Conservation (phyloP, 92 coral and sea anemone genomes). For the Siderastrea siderea region DNA sequence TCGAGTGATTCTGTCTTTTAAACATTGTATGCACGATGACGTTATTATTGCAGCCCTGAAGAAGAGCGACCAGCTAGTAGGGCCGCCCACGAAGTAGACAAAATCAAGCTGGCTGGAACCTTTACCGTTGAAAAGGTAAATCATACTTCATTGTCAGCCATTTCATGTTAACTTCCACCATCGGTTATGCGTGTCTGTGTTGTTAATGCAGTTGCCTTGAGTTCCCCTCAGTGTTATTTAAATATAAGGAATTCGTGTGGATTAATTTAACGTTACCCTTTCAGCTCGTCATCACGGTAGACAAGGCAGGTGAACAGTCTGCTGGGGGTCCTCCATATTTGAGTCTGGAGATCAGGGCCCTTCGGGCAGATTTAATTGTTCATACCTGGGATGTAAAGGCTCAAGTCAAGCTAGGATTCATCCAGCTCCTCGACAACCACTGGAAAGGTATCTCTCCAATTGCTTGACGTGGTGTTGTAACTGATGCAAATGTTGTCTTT, state of each 20-base stretch:
- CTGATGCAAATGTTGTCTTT: too few species aligned
- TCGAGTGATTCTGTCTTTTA: too few species aligned
- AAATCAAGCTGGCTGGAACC: constrained; percentile 70
- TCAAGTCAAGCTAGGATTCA: constrained; percentile 82
- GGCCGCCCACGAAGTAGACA: constrained; percentile 52
- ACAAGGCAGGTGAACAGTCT: constrained; percentile 62
- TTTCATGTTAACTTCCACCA: too few species aligned
- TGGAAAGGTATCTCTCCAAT: constrained; percentile 69
- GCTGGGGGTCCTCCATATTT: constrained; percentile 76
- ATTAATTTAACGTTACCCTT: neutral
- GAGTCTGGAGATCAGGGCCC: constrained; percentile 80
- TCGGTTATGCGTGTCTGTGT: too few species aligned
- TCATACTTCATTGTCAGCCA: neutral
- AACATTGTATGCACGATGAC: neutral
- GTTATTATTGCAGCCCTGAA: constrained; percentile 1
- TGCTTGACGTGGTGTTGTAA: neutral
- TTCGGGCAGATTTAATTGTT: constrained; percentile 69
- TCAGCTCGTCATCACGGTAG: constrained; percentile 84
- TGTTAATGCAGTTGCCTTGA: too few species aligned
- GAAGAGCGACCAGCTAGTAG: constrained; percentile 24
- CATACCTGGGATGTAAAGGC: constrained; percentile 75
- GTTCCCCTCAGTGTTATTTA: neutral
- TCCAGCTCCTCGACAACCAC: constrained; percentile 87
- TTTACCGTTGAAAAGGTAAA: constrained; percentile 87
- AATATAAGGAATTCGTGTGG: neutral